Evolutionary conservation across 2,797 vertebrate species (phyloP), one percentile per base, ranked within the genome.

Genomic region (Lycodopsis pacificus): DNA sequence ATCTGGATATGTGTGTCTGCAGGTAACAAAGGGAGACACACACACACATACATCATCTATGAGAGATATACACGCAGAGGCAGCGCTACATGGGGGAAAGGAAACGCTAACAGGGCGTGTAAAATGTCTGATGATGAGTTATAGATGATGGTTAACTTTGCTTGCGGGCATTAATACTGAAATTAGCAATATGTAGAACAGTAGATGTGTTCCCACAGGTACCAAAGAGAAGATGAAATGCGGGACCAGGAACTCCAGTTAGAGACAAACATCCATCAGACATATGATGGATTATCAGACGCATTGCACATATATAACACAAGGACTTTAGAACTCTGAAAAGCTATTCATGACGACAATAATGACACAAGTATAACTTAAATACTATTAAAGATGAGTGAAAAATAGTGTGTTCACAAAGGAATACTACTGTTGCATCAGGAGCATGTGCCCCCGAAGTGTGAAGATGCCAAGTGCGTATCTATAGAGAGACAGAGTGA

Each of bases 1-100:
- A 95, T 92, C 98, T 97, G 82, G 98, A 99, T 95, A 99, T 99
- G 93, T 98, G 98, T 78, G 98, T 99, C 98, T 99, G 96, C 63
- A 81, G 87, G 89, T 64, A 83, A 78, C 81, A 81, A 81, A 68
- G 73, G 10, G 34, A 36, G 4, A 79, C n/a, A 84, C 17, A 87
- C 22, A 79, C 20, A 77, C 56, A 76, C 36, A 54, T 3, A 3
- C 27, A 63, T 27, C 27, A 73, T 54, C 22, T 3, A 51, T 11
- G n/a, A 38, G 32, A 54, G 13, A 72, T 22, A 34, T 10, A 36
- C 12, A 74, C 1, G 40, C 5, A 19, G 30, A 71, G 42, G 22
- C 27, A 56, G 25, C 17, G 5, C 10, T 30, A 61, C 30, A 25
- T 5, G 3, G 42, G 22, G n/a, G 20, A 48, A 38, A 56, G 51